These are phyloP conservation scores for Drosophila arawakana DNA, from an alignment of 1,140 invertebrate genomes.

Conservation along the genomic window DNA sequence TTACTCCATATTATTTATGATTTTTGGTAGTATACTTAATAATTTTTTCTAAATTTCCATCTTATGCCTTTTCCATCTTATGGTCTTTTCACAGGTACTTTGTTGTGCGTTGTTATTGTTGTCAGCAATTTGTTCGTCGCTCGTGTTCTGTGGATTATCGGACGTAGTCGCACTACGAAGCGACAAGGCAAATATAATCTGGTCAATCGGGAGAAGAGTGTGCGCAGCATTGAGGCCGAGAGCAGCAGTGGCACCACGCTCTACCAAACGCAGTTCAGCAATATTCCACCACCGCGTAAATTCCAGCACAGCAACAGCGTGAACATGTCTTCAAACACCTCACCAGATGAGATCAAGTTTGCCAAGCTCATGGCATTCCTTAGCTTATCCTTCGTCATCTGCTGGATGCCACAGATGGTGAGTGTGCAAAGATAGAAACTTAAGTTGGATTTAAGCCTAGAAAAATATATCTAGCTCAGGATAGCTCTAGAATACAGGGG, in stretches of 20 bases:
- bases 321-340: constrained; percentile 85
- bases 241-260: constrained; percentile 76
- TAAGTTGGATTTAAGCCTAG: no score
- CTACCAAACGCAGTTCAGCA: constrained; percentile 66
- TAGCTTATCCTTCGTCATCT: constrained; percentile 92
- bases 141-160: constrained; percentile 88
- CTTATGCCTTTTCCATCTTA: no score
- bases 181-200: constrained; percentile 76
- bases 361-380: constrained; percentile 93
- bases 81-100: constrained; percentile 87
- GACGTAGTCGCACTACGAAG: constrained; percentile 72
- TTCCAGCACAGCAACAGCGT: constrained; percentile 78
- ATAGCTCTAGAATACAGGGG: no score
- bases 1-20: constrained; percentile 92
- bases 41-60: not conserved
- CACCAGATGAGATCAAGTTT: constrained; percentile 92
- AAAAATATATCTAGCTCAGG: no score
- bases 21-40: constrained; percentile 87
- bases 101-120: constrained; percentile 91
- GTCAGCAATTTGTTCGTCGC: constrained; percentile 93
- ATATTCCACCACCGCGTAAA: constrained; percentile 58
- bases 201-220: constrained; percentile 71
- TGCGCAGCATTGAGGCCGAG: constrained; percentile 65
- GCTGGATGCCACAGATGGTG: constrained; percentile 95
- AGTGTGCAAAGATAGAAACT: constrained; percentile 53